Evolutionary conservation across 2,113 vertebrate species (phyloP), one percentile per base, ranked within the genome.

Genomic region (human): DNA sequence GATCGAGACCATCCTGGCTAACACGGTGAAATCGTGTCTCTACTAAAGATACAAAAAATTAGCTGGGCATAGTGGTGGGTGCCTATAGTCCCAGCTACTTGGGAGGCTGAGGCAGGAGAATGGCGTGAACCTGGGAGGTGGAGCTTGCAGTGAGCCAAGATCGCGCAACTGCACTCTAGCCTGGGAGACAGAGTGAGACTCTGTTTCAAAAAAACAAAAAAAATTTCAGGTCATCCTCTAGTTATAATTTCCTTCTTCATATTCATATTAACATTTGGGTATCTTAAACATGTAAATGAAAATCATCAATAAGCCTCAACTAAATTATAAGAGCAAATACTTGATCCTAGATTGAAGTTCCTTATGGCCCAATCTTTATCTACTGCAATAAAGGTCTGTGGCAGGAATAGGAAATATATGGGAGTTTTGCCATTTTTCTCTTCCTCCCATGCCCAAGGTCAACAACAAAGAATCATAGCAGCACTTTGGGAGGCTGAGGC

Each of bases 261-360:
- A 94, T 75, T 57, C 30, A 27, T 45, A 66, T 72, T 93, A 85
- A 68, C 40, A 76, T 87, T 85, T 89, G 59, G 88, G n/a, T 85
- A 79, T 50, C 52, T 94, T 79, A 73, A 80, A 79, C 55, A 91
- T 75, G 40, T 43, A 96, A 95, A 92, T 91, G 30, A 90, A 82
- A 85, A 81, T 16, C 43, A 72, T 83, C n/a, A 25, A 13, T 82
- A 89, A 43, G 27, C 25, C 79, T 79, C 66, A 12, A 76, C 66
- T 93, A 85, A 68, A 75, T 80, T 82, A 57, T 84, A 40, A 90
- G 91, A 94, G 94, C 45, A 90, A 92, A 97, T 89, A 43, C 40
- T 95, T 96, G 38, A 43, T 52, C 43, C n/a, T 90, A n/a, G 52
- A 52, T 64, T 50, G 40, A 92, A 73, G 35, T 64, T 50, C 68